phyloP scores from a whole-genome alignment of 2,888 invertebrate genomes.

The Nineta flava region DNA sequence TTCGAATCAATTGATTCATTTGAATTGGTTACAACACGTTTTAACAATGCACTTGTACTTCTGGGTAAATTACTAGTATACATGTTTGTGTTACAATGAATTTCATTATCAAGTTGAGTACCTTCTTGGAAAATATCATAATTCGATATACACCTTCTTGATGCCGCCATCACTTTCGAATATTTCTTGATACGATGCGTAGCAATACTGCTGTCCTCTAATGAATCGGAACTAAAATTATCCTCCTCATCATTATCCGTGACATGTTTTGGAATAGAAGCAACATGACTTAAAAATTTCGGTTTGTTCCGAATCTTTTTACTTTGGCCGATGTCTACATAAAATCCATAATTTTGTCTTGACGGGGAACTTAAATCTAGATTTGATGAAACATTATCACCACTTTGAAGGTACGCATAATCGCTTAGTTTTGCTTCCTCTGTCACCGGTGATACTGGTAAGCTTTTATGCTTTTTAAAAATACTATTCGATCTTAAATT shows the following conservation, averaged over 20 bases:
- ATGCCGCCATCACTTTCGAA: conserved; percentile 29
- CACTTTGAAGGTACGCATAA: not conserved
- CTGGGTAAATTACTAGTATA: conserved; percentile 7
- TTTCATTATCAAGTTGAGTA: conserved; percentile 16
- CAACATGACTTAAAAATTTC: conserved; percentile 14
- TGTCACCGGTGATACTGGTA: conserved; percentile 68
- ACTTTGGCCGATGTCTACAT: conserved; percentile 12
- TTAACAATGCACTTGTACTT: conserved; percentile 7
- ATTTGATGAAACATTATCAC: conserved; percentile 3
- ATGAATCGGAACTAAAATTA: conserved; percentile 63
- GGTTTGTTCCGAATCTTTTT: conserved; percentile 14
- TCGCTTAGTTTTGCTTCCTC: conserved; percentile 34
- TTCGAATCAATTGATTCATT: conserved; percentile 3
- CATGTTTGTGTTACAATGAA: conserved; percentile 12
- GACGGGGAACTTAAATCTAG: conserved; percentile 2
- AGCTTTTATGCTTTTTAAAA: conserved; percentile 43
- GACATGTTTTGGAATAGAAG: conserved; percentile 13
- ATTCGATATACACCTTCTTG: conserved; percentile 57
- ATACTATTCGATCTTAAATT: conserved; percentile 2
- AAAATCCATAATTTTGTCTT: conserved; percentile 15
- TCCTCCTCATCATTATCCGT: conserved; percentile 40
- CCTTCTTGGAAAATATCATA: conserved; percentile 50
- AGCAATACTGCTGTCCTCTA: conserved; percentile 49
- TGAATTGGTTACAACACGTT: conserved; percentile 3
- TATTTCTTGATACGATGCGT: conserved; percentile 18